Base-by-base conservation (phyloP, 2,113 vertebrate species). In the Ptychochromis oligacanthus region DNA sequence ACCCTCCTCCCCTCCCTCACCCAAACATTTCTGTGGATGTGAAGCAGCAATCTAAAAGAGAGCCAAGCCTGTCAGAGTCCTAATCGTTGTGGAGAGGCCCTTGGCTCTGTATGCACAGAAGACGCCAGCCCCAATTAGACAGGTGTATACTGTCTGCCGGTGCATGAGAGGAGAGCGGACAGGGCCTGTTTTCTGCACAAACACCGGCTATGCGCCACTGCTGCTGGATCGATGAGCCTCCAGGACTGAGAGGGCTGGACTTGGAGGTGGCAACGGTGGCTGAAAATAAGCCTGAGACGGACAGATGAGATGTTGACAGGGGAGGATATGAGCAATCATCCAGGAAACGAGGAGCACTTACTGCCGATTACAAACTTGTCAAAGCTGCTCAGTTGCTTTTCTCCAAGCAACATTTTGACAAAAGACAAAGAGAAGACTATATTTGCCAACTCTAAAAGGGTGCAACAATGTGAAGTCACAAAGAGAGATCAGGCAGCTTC, bases 51-150 rank as follows among this genome's bases (percentile, higher is more conserved):
- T 88, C 77, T 88, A 88, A 94, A 82, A 89, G 75, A 89, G 89
- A 87, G 81, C 81, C 65, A 77, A 83, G 79, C 86, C 81, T 94
- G 91, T 93, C 90, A 80, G 83, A 83, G 78, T 89, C 80, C 84
- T 95, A 94, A 95, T 95, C 78, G 74, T 85, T 82, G 84, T 82
- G 61, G 91, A 95, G 89, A 92, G 86, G 90, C 90, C 83, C 75
- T 79, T 81, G 90, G 90, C 92, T 92, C 89, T 83, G 82, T 84
- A 90, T 92, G 89, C 81, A 75, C 85, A 86, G 77, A 83, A 91
- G 88, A 91, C 38, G 80, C 89, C 91, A 92, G 88, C 79, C 77
- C 86, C 88, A 95, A 94, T 95, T 95, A 94, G 92, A 87, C 86
- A 92, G 92, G 92, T 92, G 81, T 87, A 88, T 82, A 90, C 82